Percentiles rank a stretch among this genome's conserved stretches.
Evolutionary conservation across 1,140 invertebrate genomes (phyloP).

Genomic region (Drosophila guanche): DNA sequence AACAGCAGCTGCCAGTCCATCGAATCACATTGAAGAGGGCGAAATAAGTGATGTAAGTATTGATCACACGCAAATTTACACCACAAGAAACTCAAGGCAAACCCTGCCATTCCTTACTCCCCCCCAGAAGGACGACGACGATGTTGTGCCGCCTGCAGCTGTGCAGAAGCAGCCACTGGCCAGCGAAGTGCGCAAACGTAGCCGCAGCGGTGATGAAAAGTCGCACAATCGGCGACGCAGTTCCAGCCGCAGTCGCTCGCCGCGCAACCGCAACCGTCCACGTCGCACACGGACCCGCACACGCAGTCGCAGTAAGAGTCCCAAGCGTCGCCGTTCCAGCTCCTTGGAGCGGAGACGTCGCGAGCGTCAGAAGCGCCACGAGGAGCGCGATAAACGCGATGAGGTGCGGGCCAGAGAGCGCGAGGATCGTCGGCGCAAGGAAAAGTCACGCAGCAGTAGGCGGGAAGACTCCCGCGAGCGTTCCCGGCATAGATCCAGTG

Average conservation of each 20-base stretch:
- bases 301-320: conserved; percentile 54
- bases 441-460: conserved; percentile 13
- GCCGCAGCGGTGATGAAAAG: conserved; percentile 28
- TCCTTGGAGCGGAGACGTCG: conserved; percentile 67
- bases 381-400: conserved; percentile 61
- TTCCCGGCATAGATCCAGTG: conserved; percentile 2
- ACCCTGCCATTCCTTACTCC: background rate
- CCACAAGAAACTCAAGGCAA: too few species aligned
- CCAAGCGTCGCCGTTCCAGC: conserved; percentile 57
- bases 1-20: background rate
- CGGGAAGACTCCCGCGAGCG: conserved; percentile 23
- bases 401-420: conserved; percentile 55
- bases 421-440: conserved; percentile 55
- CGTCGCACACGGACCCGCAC: conserved; percentile 44
- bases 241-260: conserved; percentile 41
- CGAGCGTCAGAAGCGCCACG: conserved; percentile 69
- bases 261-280: conserved; percentile 36
- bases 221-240: conserved; percentile 12
- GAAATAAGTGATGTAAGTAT: conserved; percentile 69
- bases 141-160: too few species aligned
- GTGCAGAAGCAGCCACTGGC: too few species aligned
- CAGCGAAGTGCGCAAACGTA: conserved; percentile 28
- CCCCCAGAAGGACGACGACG: background rate
- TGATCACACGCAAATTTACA: too few species aligned
- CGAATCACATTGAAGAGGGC: conserved; percentile 60